Evolutionary conservation across 2,797 vertebrate genomes (phyloP), one percentile per base, ranked within the genome.

Genomic region (Coregonus sp.): DNA sequence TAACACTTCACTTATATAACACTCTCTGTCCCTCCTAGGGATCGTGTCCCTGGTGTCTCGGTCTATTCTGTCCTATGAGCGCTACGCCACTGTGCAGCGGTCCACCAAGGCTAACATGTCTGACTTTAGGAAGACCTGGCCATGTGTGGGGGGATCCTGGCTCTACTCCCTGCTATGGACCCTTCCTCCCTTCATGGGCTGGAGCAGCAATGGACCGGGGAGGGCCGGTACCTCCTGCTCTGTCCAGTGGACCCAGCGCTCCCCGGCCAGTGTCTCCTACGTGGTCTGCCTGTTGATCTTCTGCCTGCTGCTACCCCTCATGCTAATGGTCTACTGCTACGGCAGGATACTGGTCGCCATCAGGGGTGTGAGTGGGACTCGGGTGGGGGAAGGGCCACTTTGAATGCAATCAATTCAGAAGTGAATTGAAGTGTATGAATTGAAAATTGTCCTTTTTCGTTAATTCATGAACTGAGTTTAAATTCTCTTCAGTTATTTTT

Each of bases 261-360:
- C 95, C 0, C 52, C 86, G 66, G 85, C 82, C 84, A 94, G 88
- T 0, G 0, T 91, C 0, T 95, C 92, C 6, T 95, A 95, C 5
- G 93, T 96, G 72, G 5, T 95, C 76, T 95, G 94, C 79, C 93
- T 96, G 50, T 96, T 95, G 81, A 77, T 94, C 88, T 95, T 96
- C 83, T 96, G 94, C 79, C 89, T 96, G 72, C 78, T 93, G 35
- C 84, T 96, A 81, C 94, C 95, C 1, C 92, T 96, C 51, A 75
- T 91, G 5, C 81, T 96, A 85, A 95, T 94, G 90, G 83, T 95
- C 72, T 95, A 90, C 87, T 95, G 90, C 0, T 95, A 95, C 1
- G 87, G 88, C 54, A 91, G 86, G 78, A 93, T 95, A 77, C 82
- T 95, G 71, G 40, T 92, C 6, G 71, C 91, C 72, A 82, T 95